Base-by-base conservation (phyloP, 2,113 vertebrate species). In the Puma concolor region DNA sequence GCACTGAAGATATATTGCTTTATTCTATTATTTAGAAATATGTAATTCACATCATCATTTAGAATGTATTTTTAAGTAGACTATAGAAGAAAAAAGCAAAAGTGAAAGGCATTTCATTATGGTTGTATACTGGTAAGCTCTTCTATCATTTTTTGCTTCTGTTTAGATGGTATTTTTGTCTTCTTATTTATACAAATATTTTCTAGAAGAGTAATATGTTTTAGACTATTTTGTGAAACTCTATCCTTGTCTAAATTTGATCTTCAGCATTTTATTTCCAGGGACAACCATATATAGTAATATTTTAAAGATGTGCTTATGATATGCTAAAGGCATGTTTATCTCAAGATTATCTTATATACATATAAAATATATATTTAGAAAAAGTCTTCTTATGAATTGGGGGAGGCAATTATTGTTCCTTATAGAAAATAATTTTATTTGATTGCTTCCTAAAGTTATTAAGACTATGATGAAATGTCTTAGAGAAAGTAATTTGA, bases 191-290 rank as follows among this genome's bases (percentile, higher is more conserved):
- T 38, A 60, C 72, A 85, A 67, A 44, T 12, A 9, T 72, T 23
- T 88, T 41, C 8, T 23, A 21, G 79, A 81, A 91, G 27, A 38
- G 12, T 67, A 63, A 60, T 2, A 16, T 38, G 63, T 66, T 90
- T 95, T 91, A 93, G 8, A 77, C 1, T 2, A 41, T 63, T 90
- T 80, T 88, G 66, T 95, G 50, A 88, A 93, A 95, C 60, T 81
- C 0, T 52, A 13, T 76, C 4, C 8, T 29, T 83, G n/a, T 79
- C 67, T 88, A 0, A 31, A 60, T 80, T 92, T 79, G 21, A 77
- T 94, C 41, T 25, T 92, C 38, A 72, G 10, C 3, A 36, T 63
- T 91, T 83, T 77, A 86, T 79, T 76, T 88, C 33, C 44, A 82
- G 16, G 36, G 10, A 27, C 4, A 90, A 36, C 3, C 3, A 16